Evolutionary conservation across 2,797 vertebrate genomes (phyloP).

Genomic region (Tinamus major): DNA sequence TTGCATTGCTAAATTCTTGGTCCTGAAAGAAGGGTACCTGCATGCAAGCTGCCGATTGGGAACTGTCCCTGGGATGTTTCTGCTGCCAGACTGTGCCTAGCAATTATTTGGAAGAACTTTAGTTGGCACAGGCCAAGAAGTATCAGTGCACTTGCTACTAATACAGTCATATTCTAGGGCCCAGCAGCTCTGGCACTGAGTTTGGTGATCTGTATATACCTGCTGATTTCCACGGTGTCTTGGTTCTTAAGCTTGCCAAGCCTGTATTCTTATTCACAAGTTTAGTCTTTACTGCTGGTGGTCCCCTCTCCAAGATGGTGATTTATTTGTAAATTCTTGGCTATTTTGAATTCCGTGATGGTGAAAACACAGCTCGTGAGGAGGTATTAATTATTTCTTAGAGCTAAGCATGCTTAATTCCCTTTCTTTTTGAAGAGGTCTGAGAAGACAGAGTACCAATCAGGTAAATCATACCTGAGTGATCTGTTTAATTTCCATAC

Average conservation of each 20-base stretch:
- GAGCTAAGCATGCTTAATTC: not conserved
- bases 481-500: not conserved
- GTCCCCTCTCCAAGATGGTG: not conserved
- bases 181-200: not conserved
- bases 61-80: not conserved
- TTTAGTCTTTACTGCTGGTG: not conserved
- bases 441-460: not conserved
- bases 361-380: not conserved
- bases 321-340: not conserved
- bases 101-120: not conserved
- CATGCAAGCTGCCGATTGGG: not conserved
- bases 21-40: not conserved
- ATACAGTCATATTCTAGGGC: not conserved
- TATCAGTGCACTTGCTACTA: not conserved
- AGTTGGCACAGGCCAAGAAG: not conserved
- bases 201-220: not conserved
- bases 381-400: not conserved
- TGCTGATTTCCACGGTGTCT: not conserved
- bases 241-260: not conserved
- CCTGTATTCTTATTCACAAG: not conserved
- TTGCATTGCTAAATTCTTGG: not conserved
- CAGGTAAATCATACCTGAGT: not conserved
- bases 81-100: not conserved
- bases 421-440: not conserved
- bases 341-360: not conserved